Evolutionary conservation across 2,888 invertebrate species (phyloP).

Genomic region (Melanargia galathea): DNA sequence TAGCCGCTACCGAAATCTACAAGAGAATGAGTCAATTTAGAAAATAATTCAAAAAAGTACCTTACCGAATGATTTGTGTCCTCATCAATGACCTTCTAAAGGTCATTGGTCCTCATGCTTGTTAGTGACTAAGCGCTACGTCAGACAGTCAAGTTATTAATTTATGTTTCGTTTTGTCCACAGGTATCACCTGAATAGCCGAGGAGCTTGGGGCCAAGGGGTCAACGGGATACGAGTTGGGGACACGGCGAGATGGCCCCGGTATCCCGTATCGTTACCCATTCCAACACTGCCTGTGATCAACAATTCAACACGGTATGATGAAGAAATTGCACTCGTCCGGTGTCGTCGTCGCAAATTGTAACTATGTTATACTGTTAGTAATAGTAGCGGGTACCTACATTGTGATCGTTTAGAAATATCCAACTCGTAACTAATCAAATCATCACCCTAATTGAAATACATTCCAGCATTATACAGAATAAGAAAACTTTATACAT

Average conservation of each 20-base stretch:
- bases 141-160: background rate
- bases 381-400: slow-evolving; percentile 14
- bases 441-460: too few relatives aligned
- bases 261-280: slow-evolving; percentile 53
- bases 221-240: slow-evolving; percentile 36
- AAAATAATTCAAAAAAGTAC: too few relatives aligned
- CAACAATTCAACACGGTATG: slow-evolving; percentile 66
- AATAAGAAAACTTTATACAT: background rate
- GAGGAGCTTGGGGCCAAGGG: slow-evolving; percentile 37
- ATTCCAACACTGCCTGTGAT: slow-evolving; percentile 76
- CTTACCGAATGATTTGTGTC: too few relatives aligned
- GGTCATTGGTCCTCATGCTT: background rate
- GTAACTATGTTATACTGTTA: slow-evolving; percentile 50
- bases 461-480: too few relatives aligned
- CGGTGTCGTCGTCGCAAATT: slow-evolving; percentile 69
- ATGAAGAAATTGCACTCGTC: slow-evolving; percentile 74
- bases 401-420: slow-evolving; percentile 9
- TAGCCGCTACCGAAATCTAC: too few relatives aligned
- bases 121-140: background rate
- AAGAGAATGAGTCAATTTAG: too few relatives aligned
- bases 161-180: slow-evolving; percentile 52
- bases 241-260: slow-evolving; percentile 36
- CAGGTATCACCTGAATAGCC: slow-evolving; percentile 56
- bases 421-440: slow-evolving; percentile 8
- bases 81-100: too few relatives aligned